These are phyloP conservation scores for Bombyx mori DNA, from an alignment of 1,140 invertebrate genomes.

Conservation along the genomic window ASM3026992v2 NC_085110.1:10298501-10299000, in stretches of 20 bases:
- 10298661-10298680: constrained; percentile 7
- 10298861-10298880: constrained; percentile 67
- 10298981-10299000: constrained; percentile 44
- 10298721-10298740: constrained; percentile 55
- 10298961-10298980: constrained; percentile 52
- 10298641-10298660: no score
- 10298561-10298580: no score
- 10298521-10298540: no score
- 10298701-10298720: constrained; percentile 33
- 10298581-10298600: no score
- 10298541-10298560: no score
- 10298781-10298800: constrained; percentile 62
- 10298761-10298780: constrained; percentile 64
- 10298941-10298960: constrained; percentile 54
- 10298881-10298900: constrained; percentile 50
- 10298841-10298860: constrained; percentile 42
- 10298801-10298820: constrained; percentile 61
- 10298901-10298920: constrained; percentile 66
- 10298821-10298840: constrained; percentile 67
- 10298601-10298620: no score
- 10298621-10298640: no score
- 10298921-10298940: constrained; percentile 70
- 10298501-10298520: no score
- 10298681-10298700: constrained; percentile 45
- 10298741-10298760: constrained; percentile 62